A percentile compares a stretch with the other conserved stretches of the same genome.
Evolutionary conservation across 2,113 vertebrate genomes (phyloP).

Genomic region (Halichoeres trimaculatus): DNA sequence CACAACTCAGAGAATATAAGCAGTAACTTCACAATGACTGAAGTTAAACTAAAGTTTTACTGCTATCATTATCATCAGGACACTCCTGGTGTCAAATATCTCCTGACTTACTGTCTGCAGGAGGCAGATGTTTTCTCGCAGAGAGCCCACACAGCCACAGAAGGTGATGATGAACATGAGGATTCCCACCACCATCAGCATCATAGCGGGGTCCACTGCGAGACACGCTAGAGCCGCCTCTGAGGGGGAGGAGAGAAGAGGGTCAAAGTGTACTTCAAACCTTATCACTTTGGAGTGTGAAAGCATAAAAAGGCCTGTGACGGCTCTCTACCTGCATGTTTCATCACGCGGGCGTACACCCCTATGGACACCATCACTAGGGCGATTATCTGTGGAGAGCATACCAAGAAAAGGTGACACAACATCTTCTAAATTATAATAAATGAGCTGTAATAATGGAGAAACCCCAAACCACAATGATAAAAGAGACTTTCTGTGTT

Average conservation of each 20-base stretch:
- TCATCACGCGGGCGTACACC: constrained; percentile 89
- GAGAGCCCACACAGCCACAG: constrained; percentile 93
- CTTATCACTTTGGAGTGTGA: no score
- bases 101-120: constrained; percentile 86
- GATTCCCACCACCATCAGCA: constrained; percentile 88
- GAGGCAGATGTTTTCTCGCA: constrained; percentile 94
- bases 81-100: no score
- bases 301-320: background rate
- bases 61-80: no score
- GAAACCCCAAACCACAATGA: background rate
- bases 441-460: background rate
- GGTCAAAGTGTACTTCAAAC: background rate
- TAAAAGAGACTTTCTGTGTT: constrained; percentile 26
- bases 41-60: no score
- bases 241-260: constrained; percentile 48
- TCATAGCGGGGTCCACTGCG: constrained; percentile 89
- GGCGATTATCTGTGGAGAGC: constrained; percentile 84
- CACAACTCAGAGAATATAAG: background rate
- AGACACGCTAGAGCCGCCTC: constrained; percentile 89
- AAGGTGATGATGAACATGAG: constrained; percentile 96
- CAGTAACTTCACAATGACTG: background rate
- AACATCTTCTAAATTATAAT: background rate
- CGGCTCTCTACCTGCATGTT: constrained; percentile 87
- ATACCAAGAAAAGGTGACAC: background rate
- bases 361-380: constrained; percentile 89